Percentiles rank a stretch among this genome's conserved stretches.
phyloP scores from a whole-genome alignment of 2,797 vertebrate species.

The Pantherophis alleghaniensis region DNA sequence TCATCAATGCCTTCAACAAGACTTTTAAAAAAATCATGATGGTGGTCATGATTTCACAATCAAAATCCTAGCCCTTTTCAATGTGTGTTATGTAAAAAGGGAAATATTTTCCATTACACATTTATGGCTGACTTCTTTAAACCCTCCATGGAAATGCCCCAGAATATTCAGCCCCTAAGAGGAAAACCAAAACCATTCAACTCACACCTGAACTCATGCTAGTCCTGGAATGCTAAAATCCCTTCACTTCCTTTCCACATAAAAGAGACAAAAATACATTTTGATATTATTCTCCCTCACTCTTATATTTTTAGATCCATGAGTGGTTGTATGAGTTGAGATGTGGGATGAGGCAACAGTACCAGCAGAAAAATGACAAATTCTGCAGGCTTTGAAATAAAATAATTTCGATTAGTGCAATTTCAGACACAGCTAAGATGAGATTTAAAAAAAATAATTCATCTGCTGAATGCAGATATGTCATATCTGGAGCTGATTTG shows the following conservation, averaged over 20 bases:
- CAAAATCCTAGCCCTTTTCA: not conserved
- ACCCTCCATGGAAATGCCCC: not conserved
- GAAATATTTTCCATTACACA: not conserved
- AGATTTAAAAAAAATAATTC: not conserved
- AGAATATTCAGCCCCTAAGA: not conserved
- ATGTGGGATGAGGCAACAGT: not conserved
- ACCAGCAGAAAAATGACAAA: not conserved
- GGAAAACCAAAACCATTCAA: not conserved
- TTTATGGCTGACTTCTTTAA: not conserved
- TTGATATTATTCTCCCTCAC: not conserved
- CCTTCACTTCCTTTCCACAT: not conserved
- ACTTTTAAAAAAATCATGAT: not conserved
- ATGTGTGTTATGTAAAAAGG: not conserved
- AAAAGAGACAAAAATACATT: not conserved
- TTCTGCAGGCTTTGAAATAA: not conserved
- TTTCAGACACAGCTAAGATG: not conserved
- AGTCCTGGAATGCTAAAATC: not conserved
- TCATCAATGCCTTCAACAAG: not conserved
- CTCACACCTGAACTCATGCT: not conserved
- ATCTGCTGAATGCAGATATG: not conserved
- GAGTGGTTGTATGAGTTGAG: not conserved
- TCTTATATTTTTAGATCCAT: not conserved
- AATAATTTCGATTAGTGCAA: not conserved
- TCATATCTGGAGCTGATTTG: not conserved
- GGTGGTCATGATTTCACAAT: not conserved